Conservation (phyloP, 2,797 vertebrate genomes). For the Lates japonicus region DNA sequence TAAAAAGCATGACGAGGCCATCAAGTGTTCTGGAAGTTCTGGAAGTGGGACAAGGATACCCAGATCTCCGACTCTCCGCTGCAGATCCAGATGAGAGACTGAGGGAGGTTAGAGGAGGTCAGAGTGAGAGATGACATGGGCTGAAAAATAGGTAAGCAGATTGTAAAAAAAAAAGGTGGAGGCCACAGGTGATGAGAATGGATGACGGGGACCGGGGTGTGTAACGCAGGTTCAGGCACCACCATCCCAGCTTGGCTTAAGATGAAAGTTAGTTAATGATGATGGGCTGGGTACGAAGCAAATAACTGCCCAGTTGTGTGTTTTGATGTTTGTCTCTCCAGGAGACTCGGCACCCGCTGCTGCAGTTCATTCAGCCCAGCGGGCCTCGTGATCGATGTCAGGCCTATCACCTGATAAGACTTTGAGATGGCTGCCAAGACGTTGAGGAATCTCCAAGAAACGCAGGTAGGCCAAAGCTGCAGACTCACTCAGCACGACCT, state of each 20-base stretch:
- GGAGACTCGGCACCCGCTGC: conserved; percentile 89
- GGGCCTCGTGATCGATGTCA: conserved; percentile 96
- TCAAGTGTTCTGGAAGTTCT: conserved; percentile 99
- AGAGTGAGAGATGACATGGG: background rate
- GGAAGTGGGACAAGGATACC: conserved; percentile 99
- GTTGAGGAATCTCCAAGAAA: conserved; percentile 96
- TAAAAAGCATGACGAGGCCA: conserved; percentile 99
- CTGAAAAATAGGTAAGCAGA: background rate
- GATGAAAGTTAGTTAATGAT: background rate
- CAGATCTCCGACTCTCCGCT: conserved; percentile 98
- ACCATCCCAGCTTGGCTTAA: too few species aligned
- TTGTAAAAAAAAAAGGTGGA: too few species aligned
- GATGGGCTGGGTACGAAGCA: background rate
- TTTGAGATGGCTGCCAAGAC: conserved; percentile 96
- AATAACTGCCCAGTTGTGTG: background rate
- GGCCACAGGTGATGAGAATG: background rate
- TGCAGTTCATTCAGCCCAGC: conserved; percentile 94
- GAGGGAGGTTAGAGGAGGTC: conserved; percentile 91
- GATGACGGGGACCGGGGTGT: too few species aligned
- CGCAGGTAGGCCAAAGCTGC: conserved; percentile 86
- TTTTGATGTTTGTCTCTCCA: conserved; percentile 6
- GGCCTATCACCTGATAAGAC: conserved; percentile 95
- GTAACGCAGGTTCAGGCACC: background rate
- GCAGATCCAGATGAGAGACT: conserved; percentile 99
- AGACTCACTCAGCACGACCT: background rate